A percentile compares a stretch with the other conserved stretches of the same genome.
Conservation (phyloP, 2,888 invertebrate species). For the Alviniconcha strummeri region DNA sequence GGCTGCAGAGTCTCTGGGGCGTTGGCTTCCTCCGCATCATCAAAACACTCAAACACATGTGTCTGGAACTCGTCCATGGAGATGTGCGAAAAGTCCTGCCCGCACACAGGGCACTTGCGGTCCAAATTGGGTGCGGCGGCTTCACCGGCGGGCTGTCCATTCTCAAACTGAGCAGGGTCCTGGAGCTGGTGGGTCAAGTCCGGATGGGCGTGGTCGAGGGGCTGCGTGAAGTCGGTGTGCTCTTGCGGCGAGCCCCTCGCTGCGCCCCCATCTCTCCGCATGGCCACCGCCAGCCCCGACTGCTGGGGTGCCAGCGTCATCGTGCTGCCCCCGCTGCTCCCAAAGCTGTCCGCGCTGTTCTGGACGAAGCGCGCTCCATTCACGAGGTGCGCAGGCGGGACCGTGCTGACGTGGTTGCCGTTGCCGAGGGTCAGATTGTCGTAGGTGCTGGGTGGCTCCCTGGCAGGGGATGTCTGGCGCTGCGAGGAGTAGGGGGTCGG, state of each 20-base stretch:
- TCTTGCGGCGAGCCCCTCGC: slow-evolving; percentile 18
- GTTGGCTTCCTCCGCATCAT: slow-evolving; percentile 48
- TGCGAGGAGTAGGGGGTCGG: background rate
- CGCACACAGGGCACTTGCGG: slow-evolving; percentile 61
- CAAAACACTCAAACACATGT: slow-evolving; percentile 65
- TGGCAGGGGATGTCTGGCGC: slow-evolving; percentile 14
- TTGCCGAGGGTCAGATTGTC: slow-evolving; percentile 2
- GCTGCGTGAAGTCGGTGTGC: background rate
- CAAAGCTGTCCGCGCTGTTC: slow-evolving; percentile 25
- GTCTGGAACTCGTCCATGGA: slow-evolving; percentile 64
- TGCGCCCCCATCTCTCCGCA: background rate
- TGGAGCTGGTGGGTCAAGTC: background rate
- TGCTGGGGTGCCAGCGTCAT: background rate
- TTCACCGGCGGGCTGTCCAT: background rate
- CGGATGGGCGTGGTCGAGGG: too few species aligned
- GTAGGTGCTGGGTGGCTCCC: slow-evolving; percentile 2
- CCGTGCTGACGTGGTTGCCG: background rate
- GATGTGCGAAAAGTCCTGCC: slow-evolving; percentile 53
- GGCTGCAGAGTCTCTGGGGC: slow-evolving; percentile 45
- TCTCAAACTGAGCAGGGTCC: background rate
- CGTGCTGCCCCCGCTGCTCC: background rate
- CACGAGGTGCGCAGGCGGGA: slow-evolving; percentile 14
- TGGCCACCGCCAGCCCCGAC: background rate
- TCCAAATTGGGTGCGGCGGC: slow-evolving; percentile 19
- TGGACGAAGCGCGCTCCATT: slow-evolving; percentile 20